These are phyloP conservation scores for Fulmarus glacialis DNA, from an alignment of 2,113 vertebrate species.

Conservation along the genomic window DNA sequence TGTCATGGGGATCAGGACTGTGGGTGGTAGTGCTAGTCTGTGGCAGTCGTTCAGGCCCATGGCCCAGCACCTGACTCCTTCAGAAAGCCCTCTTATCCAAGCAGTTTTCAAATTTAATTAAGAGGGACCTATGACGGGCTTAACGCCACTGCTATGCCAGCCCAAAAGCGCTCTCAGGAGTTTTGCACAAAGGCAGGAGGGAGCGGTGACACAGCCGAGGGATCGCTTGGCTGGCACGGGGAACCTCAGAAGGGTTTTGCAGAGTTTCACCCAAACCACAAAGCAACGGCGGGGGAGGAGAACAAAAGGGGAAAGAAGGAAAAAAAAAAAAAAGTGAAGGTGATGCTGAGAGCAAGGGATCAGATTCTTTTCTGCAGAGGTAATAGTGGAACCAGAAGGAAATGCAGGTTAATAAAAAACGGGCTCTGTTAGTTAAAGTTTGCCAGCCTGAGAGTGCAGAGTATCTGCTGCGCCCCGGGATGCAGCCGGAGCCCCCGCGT, in stretches of 20 bases:
- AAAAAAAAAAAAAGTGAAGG: not conserved
- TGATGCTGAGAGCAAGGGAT: not conserved
- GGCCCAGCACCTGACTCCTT: constrained; percentile 79
- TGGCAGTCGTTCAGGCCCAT: constrained; percentile 77
- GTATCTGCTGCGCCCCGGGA: not conserved
- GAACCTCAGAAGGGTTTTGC: not conserved
- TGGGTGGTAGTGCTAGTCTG: constrained; percentile 83
- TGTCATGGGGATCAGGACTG: constrained; percentile 83
- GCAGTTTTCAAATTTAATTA: constrained; percentile 73
- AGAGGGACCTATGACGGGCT: constrained; percentile 51
- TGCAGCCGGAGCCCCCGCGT: not conserved
- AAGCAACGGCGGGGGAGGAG: not conserved
- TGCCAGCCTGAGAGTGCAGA: not conserved
- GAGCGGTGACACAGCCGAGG: not conserved
- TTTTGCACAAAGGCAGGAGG: not conserved
- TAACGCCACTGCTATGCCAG: not conserved
- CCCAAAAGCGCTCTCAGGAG: not conserved
- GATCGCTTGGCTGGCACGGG: not conserved
- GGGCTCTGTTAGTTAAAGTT: not conserved
- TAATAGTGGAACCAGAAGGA: not conserved
- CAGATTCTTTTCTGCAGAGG: constrained; percentile 27
- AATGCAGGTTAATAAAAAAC: not conserved
- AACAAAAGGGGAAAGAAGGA: too few species aligned
- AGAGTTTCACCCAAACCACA: not conserved
- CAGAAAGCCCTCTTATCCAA: constrained; percentile 66